These are phyloP conservation scores for Gasteruption jaculator DNA, from an alignment of 2,888 invertebrate genomes.

Conservation along the genomic window DNA sequence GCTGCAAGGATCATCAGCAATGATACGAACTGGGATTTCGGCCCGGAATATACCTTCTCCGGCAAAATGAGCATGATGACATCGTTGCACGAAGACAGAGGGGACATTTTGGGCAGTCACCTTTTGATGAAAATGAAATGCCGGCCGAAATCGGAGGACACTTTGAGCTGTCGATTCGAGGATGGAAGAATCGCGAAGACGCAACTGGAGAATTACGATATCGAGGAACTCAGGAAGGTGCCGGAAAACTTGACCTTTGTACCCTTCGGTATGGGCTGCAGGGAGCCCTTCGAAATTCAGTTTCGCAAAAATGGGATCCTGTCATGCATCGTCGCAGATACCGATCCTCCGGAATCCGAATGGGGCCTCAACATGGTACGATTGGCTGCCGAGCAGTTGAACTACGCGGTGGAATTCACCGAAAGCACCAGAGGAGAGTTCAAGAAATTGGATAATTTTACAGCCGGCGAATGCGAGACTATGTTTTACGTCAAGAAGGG, in stretches of 20 bases:
- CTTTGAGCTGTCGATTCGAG: constrained; percentile 20
- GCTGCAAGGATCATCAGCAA: constrained; percentile 18
- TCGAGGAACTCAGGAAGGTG: constrained; percentile 12
- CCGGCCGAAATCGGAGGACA: constrained; percentile 13
- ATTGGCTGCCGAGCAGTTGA: constrained; percentile 30
- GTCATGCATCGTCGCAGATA: constrained; percentile 24
- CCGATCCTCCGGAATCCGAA: no score
- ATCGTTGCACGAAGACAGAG: neutral
- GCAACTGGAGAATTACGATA: constrained; percentile 3
- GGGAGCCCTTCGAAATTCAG: constrained; percentile 19
- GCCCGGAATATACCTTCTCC: constrained; percentile 22
- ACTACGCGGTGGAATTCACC: constrained; percentile 25
- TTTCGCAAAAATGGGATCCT: constrained; percentile 29
- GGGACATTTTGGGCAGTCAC: neutral
- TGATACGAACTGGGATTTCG: constrained; percentile 17
- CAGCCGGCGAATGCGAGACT: constrained; percentile 29
- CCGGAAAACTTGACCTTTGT: neutral
- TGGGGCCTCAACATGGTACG: constrained; percentile 28
- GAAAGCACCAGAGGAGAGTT: constrained; percentile 16
- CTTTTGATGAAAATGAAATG: constrained; percentile 12
- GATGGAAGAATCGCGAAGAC: constrained; percentile 12
- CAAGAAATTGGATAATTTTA: constrained; percentile 27
- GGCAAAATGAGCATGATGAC: constrained; percentile 10
- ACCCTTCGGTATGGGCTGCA: constrained; percentile 1
- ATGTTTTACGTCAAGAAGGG: no score